phyloP scores from a whole-genome alignment of 2,113 vertebrate species.

The Dipodomys merriami region DNA sequence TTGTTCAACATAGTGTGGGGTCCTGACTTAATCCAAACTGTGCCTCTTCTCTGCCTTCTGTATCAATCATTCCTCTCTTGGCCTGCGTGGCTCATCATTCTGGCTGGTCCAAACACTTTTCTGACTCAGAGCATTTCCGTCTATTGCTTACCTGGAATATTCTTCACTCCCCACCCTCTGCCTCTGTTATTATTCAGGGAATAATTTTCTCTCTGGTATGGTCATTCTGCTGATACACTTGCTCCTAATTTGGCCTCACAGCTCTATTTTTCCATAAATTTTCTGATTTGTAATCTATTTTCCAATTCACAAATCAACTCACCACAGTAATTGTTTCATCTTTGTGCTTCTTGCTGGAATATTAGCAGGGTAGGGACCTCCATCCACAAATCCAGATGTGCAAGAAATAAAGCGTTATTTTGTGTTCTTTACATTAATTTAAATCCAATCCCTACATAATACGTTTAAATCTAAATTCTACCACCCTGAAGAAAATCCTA shows the following conservation, averaged over 20 bases:
- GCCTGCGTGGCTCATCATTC: not conserved
- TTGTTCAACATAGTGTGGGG: not conserved
- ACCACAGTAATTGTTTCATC: not conserved
- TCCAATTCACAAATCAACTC: not conserved
- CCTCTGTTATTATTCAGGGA: too few relatives aligned
- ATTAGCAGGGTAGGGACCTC: not conserved
- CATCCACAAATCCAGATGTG: not conserved
- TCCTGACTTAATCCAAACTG: not conserved
- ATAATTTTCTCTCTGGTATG: too few relatives aligned
- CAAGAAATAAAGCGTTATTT: not conserved
- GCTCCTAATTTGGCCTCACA: not conserved
- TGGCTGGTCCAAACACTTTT: not conserved
- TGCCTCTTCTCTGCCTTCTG: not conserved
- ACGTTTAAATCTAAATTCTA: constrained; percentile 24
- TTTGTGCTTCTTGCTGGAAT: not conserved
- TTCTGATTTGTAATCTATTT: not conserved
- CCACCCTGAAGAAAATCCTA: not conserved
- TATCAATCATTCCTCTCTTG: not conserved
- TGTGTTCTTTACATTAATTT: constrained; percentile 16
- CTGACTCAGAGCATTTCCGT: not conserved
- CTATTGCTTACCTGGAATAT: not conserved
- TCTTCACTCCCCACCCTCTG: not conserved
- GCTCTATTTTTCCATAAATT: not conserved
- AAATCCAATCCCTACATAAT: constrained; percentile 6
- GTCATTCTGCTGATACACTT: not conserved